phyloP scores from a whole-genome alignment of 1,140 invertebrate genomes.

The Colletes gigas region DNA sequence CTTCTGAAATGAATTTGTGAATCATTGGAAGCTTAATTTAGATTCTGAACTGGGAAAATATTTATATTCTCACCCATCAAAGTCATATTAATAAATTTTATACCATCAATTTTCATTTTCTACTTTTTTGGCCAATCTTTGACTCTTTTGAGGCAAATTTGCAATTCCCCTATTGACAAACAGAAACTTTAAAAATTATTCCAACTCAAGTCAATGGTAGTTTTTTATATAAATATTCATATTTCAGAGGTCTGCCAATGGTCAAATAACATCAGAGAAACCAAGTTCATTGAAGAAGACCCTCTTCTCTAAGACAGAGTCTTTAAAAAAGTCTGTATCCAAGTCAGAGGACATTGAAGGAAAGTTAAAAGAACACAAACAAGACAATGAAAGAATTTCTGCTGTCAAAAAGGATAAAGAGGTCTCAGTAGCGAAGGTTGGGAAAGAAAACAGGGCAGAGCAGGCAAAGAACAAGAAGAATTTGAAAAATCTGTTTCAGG shows the following conservation, averaged over 20 bases:
- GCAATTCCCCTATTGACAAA: no score
- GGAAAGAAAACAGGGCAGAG: slow-evolving; percentile 80
- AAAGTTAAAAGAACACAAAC: slow-evolving; percentile 80
- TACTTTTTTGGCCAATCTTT: no score
- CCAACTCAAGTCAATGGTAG: no score
- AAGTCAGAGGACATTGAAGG: slow-evolving; percentile 75
- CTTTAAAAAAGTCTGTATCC: slow-evolving; percentile 78
- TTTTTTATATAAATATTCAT: slow-evolving; percentile 5
- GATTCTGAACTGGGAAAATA: no score
- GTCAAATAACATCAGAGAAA: slow-evolving; percentile 77
- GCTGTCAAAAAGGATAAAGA: slow-evolving; percentile 77
- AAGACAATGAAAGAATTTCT: slow-evolving; percentile 77
- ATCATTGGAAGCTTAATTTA: no score
- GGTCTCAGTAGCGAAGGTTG: slow-evolving; percentile 70
- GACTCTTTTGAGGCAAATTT: no score
- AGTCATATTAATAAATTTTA: no score
- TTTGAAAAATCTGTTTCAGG: slow-evolving; percentile 81
- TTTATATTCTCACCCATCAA: no score
- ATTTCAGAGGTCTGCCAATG: slow-evolving; percentile 80
- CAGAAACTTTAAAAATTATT: no score
- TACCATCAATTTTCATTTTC: no score
- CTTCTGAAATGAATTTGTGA: no score
- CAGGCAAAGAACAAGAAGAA: slow-evolving; percentile 82
- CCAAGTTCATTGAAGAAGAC: slow-evolving; percentile 81
- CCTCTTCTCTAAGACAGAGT: slow-evolving; percentile 50